Percentiles rank a stretch among this genome's conserved stretches.
Evolutionary conservation across 2,888 invertebrate genomes (phyloP).

Genomic region (Acholoe squamosa): DNA sequence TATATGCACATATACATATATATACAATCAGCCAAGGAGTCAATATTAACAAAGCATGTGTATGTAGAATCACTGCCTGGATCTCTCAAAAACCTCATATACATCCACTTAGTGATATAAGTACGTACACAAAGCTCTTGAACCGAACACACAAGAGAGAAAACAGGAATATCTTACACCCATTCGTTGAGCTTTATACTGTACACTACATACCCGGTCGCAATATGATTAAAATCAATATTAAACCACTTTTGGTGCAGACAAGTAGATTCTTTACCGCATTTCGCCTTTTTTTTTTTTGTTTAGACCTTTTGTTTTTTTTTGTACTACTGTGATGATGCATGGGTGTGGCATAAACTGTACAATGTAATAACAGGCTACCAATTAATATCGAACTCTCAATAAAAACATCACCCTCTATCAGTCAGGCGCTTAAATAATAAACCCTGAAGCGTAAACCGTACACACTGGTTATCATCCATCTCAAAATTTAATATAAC

Average conservation of each 20-base stretch:
- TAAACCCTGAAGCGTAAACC: constrained; percentile 50
- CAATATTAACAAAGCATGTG: constrained; percentile 29
- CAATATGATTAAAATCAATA: background rate
- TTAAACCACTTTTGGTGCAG: background rate
- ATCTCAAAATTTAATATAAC: background rate
- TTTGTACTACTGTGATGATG: constrained; percentile 40
- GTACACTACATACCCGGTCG: constrained; percentile 55
- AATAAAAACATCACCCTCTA: constrained; percentile 55
- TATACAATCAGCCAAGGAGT: constrained; percentile 35
- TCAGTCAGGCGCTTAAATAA: constrained; percentile 55
- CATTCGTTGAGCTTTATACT: constrained; percentile 58
- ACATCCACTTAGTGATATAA: constrained; percentile 32
- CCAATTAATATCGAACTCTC: constrained; percentile 55
- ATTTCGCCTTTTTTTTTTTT: background rate
- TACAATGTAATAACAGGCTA: constrained; percentile 59
- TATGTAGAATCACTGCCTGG: constrained; percentile 48
- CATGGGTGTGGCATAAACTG: constrained; percentile 47
- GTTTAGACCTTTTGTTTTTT: background rate
- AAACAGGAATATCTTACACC: constrained; percentile 47
- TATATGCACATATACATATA: constrained; percentile 28
- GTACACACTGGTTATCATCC: constrained; percentile 2
- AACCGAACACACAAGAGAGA: constrained; percentile 54
- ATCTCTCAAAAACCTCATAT: constrained; percentile 51
- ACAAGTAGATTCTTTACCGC: constrained; percentile 18
- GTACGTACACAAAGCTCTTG: constrained; percentile 56